phyloP scores from a whole-genome alignment of 2,113 vertebrate genomes.

The Leptocoma aspasia region DNA sequence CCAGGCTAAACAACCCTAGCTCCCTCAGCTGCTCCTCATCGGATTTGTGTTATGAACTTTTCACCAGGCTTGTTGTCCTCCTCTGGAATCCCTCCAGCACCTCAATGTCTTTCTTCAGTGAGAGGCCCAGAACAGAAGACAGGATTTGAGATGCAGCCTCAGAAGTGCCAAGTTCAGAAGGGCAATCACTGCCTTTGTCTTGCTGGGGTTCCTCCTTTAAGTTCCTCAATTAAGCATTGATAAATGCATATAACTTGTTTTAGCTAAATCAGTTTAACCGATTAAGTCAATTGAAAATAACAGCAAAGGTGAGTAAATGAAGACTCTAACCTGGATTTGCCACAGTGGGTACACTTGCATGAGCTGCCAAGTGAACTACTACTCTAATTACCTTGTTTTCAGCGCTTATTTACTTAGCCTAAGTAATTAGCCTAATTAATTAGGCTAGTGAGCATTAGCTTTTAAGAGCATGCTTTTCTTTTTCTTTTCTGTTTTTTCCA shows the following conservation, averaged over 20 bases:
- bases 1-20: neutral
- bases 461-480: neutral
- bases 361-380: neutral
- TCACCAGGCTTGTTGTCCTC: neutral
- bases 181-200: neutral
- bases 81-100: neutral
- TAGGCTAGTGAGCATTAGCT: neutral
- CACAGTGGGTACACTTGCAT: neutral
- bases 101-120: neutral
- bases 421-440: neutral
- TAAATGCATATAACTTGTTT: neutral
- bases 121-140: too few relatives aligned
- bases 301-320: neutral
- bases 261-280: neutral
- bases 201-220: neutral
- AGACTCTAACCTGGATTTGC: neutral
- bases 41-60: neutral
- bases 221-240: neutral
- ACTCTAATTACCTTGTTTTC: neutral
- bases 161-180: neutral
- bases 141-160: neutral
- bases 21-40: neutral
- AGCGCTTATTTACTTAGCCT: neutral
- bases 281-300: neutral
- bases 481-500: fast-evolving